These are phyloP conservation scores for Heliconius charithonia DNA, from an alignment of 2,888 invertebrate genomes.

Conservation along the genomic window DNA sequence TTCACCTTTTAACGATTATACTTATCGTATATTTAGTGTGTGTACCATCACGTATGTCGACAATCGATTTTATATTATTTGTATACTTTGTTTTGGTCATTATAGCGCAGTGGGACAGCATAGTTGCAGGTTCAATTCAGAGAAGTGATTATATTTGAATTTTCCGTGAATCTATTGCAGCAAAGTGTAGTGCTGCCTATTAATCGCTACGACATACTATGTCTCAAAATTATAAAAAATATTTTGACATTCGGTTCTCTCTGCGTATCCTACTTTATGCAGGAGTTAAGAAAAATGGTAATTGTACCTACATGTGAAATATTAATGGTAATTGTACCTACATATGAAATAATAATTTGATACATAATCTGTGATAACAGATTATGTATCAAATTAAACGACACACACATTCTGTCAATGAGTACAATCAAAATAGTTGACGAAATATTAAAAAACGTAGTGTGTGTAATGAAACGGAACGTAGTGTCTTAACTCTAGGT, in stretches of 20 bases:
- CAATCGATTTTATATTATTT: neutral
- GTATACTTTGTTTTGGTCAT: neutral
- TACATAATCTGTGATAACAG: no score
- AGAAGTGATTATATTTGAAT: neutral
- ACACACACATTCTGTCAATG: no score
- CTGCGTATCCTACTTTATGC: neutral
- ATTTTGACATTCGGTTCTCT: neutral
- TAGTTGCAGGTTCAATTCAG: neutral
- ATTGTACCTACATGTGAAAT: neutral
- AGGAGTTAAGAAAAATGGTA: neutral
- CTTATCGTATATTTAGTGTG: neutral
- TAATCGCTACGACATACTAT: no score
- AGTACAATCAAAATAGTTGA: no score
- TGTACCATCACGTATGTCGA: neutral
- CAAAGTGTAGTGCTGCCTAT: no score
- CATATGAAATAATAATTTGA: no score
- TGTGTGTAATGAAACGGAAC: no score
- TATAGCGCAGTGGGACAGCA: neutral
- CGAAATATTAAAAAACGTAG: no score
- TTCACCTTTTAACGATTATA: slow-evolving; percentile 21
- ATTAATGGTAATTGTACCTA: neutral
- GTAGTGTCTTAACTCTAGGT: no score
- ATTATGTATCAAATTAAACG: no score
- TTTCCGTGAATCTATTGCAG: neutral
- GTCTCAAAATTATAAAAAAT: neutral